Base-by-base conservation (phyloP, 1,140 invertebrate genomes). In the Tetramorium alpestre region DNA sequence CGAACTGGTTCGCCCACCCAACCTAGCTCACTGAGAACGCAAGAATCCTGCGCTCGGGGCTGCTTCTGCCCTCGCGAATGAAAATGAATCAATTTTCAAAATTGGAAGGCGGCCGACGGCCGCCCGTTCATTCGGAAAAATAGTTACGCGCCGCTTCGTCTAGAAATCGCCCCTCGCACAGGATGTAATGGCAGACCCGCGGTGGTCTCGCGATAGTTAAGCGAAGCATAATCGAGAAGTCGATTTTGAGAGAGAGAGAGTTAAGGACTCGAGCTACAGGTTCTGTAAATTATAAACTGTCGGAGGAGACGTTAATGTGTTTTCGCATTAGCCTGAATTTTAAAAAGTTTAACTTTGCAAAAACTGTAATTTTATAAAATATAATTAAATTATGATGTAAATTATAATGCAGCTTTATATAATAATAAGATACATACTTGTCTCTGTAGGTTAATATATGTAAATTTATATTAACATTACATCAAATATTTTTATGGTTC, bases 1-100 rank as follows among this genome's bases (percentile, higher is more conserved):
- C 76, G 81, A 93, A 94, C 94, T 93, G 93, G 94, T 94, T 94
- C 93, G 94, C 93, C 93, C 93, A 94, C 94, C 89, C 88, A 82
- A 33, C 89, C 80, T 88, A 90, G 78, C 82, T 62, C 58, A 76
- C 62, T 62, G 73, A 75, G 77, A 58, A 28, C 16, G 60, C 47
- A 87, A 80, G 90, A 91, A 91, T 91, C 86, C 70, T 62, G 41
- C 64, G 89, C 89, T 86, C 86, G 62, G 25, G 89, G 86, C 77
- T 64, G 44, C 69, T 60, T 82, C 49, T 51, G 85, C 60, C 75
- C 60, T 87, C 70, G 25, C 54, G 80, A 85, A 64, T 73, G 65
- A 81, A 90, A 85, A 64, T 73, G 65, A 81, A 90, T 88, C 77
- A 82, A 51, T 87, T 80, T 87, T 84, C 69, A 76, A 90, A 90